Evolutionary conservation across 2,888 invertebrate genomes (phyloP).

Genomic region (Diarsia mendica): DNA sequence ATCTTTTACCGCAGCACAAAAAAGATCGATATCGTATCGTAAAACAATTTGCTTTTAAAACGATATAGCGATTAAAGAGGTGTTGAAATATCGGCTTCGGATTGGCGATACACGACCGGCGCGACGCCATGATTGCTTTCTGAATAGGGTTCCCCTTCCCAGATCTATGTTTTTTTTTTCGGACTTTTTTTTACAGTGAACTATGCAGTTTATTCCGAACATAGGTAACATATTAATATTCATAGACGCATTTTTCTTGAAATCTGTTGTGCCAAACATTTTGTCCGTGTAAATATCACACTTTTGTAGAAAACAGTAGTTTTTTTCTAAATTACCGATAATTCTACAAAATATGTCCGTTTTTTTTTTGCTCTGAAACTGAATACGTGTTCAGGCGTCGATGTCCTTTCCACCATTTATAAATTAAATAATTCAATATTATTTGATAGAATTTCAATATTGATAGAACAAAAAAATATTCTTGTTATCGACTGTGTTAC

Average conservation of each 20-base stretch:
- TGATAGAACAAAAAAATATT: not conserved
- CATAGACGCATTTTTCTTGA: too few species aligned
- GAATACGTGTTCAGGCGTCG: too few species aligned
- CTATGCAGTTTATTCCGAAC: too few species aligned
- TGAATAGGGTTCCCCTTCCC: slow-evolving; percentile 17
- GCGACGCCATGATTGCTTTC: slow-evolving; percentile 55
- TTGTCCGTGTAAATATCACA: too few species aligned
- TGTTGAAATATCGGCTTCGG: slow-evolving; percentile 63
- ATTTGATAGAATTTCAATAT: too few species aligned
- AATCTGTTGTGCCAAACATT: too few species aligned
- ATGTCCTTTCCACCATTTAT: not conserved
- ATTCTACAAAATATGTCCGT: too few species aligned
- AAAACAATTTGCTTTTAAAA: slow-evolving; percentile 62
- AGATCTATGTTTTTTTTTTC: not conserved
- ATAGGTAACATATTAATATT: too few species aligned
- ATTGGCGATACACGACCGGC: slow-evolving; percentile 41
- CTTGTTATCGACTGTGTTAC: not conserved
- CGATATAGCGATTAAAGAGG: slow-evolving; percentile 53
- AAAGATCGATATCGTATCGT: slow-evolving; percentile 37
- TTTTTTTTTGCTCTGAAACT: too few species aligned
- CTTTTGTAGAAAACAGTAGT: too few species aligned
- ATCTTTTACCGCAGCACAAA: slow-evolving; percentile 2
- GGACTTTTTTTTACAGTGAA: too few species aligned
- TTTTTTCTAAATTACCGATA: too few species aligned
- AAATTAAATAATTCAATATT: not conserved